Conservation (phyloP, 2,888 invertebrate species). For the Trisateles emortualis region DNA sequence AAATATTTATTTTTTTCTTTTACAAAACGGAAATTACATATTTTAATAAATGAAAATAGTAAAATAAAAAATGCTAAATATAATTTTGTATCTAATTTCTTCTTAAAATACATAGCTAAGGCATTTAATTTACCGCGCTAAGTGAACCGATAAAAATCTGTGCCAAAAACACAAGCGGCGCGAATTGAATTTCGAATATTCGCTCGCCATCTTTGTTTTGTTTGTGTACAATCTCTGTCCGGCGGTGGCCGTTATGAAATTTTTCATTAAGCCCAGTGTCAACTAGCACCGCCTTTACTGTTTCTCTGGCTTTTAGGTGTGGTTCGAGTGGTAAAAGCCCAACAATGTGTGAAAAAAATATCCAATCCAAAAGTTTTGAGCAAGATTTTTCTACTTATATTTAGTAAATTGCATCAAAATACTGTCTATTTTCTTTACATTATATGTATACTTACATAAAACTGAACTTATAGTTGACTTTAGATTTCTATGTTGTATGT, state of each 20-base stretch:
- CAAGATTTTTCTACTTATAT: too few relatives aligned
- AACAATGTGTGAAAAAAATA: background rate
- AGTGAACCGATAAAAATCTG: slow-evolving; percentile 14
- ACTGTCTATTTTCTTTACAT: too few relatives aligned
- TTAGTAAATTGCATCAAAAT: too few relatives aligned
- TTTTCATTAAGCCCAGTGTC: slow-evolving; percentile 73
- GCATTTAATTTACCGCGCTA: background rate
- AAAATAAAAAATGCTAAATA: too few relatives aligned
- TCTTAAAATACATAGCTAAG: background rate
- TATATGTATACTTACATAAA: too few relatives aligned
- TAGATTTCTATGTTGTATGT: too few relatives aligned
- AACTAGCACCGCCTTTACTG: slow-evolving; percentile 59
- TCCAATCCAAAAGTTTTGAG: too few relatives aligned
- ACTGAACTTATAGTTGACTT: too few relatives aligned
- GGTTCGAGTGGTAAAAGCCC: slow-evolving; percentile 16
- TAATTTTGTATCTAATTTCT: background rate
- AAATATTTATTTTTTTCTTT: too few relatives aligned
- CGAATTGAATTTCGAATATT: slow-evolving; percentile 50
- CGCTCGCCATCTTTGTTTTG: slow-evolving; percentile 46
- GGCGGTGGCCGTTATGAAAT: slow-evolving; percentile 66
- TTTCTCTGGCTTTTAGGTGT: slow-evolving; percentile 45
- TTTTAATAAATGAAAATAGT: too few relatives aligned
- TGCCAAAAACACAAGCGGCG: slow-evolving; percentile 12
- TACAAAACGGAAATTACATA: too few relatives aligned
- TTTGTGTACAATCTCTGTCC: slow-evolving; percentile 46